Conservation (phyloP, 64 coral and sea anemone genomes). For the Porites lutea region DNA sequence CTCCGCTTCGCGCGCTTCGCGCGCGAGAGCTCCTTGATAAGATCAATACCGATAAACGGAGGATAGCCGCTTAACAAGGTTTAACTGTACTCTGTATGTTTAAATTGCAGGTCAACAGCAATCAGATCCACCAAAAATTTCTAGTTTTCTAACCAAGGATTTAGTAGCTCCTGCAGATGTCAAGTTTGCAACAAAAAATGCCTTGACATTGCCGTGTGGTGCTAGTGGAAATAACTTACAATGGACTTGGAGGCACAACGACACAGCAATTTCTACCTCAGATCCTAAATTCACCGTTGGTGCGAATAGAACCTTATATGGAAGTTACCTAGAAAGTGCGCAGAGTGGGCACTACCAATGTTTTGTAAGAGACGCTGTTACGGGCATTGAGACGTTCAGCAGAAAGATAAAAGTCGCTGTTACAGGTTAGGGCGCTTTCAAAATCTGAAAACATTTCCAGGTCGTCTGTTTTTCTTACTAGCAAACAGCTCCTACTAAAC, state of each 20-base stretch:
- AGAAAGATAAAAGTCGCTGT: conserved; percentile 61
- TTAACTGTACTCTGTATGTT: too few relatives aligned
- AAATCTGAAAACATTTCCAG: neutral
- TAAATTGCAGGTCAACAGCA: too few relatives aligned
- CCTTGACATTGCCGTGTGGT: neutral
- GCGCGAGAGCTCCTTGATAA: too few relatives aligned
- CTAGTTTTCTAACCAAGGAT: too few relatives aligned
- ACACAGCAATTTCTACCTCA: neutral
- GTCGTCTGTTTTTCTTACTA: too few relatives aligned
- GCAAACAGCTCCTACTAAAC: too few relatives aligned
- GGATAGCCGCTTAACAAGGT: too few relatives aligned
- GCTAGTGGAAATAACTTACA: neutral
- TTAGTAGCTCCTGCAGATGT: too few relatives aligned
- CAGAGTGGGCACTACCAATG: conserved; percentile 65
- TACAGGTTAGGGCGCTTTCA: conserved; percentile 41
- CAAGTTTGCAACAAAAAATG: too few relatives aligned
- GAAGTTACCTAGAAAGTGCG: neutral
- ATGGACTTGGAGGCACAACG: conserved; percentile 10
- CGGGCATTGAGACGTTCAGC: conserved; percentile 10
- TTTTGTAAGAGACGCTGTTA: conserved; percentile 14
- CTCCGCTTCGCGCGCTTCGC: too few relatives aligned
- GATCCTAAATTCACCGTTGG: neutral
- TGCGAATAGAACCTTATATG: neutral
- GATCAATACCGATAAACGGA: too few relatives aligned
- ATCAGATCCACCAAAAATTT: too few relatives aligned